Conservation (phyloP, 1,140 invertebrate species). For the Drosophila auraria region DNA sequence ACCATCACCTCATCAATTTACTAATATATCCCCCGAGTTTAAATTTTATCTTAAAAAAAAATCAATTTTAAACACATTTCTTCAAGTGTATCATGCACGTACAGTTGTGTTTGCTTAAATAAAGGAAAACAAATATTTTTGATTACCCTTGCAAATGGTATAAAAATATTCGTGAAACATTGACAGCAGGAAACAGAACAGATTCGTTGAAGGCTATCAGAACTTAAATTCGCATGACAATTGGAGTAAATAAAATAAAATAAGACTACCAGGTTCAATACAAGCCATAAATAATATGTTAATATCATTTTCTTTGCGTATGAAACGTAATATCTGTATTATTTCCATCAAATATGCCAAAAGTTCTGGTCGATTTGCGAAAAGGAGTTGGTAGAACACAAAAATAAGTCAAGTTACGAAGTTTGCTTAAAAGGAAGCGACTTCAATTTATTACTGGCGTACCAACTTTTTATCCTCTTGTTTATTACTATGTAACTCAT, state of each 20-base stretch:
- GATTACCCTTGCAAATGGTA: slow-evolving; percentile 21
- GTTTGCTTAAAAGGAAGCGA: slow-evolving; percentile 5
- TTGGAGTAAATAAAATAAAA: slow-evolving; percentile 5
- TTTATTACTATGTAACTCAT: slow-evolving; percentile 25
- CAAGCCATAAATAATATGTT: background rate
- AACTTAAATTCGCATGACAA: slow-evolving; percentile 2
- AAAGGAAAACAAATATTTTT: slow-evolving; percentile 23
- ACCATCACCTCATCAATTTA: too few species aligned
- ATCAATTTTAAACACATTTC: background rate
- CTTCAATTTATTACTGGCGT: slow-evolving; percentile 21
- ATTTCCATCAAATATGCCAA: background rate
- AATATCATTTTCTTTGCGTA: too few species aligned
- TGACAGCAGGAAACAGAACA: background rate
- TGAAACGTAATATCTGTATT: too few species aligned
- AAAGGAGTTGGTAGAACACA: background rate
- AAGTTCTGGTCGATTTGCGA: too few species aligned
- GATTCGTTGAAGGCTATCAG: slow-evolving; percentile 12
- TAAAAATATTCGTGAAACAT: slow-evolving; percentile 15
- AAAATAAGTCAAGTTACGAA: slow-evolving; percentile 13
- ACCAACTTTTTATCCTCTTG: slow-evolving; percentile 18
- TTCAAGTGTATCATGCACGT: background rate
- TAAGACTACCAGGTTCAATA: background rate
- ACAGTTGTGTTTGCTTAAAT: slow-evolving; percentile 16
- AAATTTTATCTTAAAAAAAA: too few species aligned
- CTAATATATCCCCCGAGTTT: too few species aligned